Evolutionary conservation across 2,888 invertebrate genomes (phyloP).

Genomic region (Tachystola acroxantha): DNA sequence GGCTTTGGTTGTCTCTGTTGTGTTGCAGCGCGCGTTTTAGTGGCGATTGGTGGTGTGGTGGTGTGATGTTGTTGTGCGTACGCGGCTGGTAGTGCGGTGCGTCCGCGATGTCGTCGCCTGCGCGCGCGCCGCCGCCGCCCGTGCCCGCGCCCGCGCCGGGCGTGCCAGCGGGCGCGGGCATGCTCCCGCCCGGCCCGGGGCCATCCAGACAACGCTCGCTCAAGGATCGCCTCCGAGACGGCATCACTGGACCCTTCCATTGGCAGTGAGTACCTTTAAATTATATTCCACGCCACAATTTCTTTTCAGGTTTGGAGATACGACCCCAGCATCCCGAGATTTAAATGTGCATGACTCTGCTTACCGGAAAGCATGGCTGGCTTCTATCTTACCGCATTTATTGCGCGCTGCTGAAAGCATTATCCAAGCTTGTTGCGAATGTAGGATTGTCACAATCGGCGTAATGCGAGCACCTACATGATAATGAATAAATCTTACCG

Average conservation of each 20-base stretch:
- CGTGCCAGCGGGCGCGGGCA: slow-evolving; percentile 63
- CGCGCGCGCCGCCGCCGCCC: slow-evolving; percentile 29
- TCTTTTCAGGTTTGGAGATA: background rate
- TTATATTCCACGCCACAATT: no score
- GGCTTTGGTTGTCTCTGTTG: slow-evolving; percentile 65
- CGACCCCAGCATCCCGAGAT: slow-evolving; percentile 1
- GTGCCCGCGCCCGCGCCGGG: slow-evolving; percentile 25
- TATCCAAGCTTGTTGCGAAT: background rate
- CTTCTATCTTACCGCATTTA: background rate
- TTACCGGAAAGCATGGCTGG: slow-evolving; percentile 8
- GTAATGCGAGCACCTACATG: background rate
- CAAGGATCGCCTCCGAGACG: slow-evolving; percentile 87
- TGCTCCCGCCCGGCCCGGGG: slow-evolving; percentile 66
- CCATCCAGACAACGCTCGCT: slow-evolving; percentile 87
- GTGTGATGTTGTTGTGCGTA: slow-evolving; percentile 46
- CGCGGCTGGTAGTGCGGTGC: slow-evolving; percentile 35
- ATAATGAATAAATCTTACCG: slow-evolving; percentile 9
- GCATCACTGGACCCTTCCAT: slow-evolving; percentile 87
- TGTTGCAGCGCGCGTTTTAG: slow-evolving; percentile 72
- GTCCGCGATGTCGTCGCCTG: slow-evolving; percentile 44
- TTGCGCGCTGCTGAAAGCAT: no score
- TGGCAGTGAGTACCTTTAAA: slow-evolving; percentile 88
- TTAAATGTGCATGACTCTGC: slow-evolving; percentile 10
- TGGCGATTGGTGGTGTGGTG: slow-evolving; percentile 48
- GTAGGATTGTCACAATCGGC: background rate